Evolutionary conservation across 1,140 invertebrate species (phyloP), one percentile per base, ranked within the genome.

Genomic region (Drosophila auraria): DNA sequence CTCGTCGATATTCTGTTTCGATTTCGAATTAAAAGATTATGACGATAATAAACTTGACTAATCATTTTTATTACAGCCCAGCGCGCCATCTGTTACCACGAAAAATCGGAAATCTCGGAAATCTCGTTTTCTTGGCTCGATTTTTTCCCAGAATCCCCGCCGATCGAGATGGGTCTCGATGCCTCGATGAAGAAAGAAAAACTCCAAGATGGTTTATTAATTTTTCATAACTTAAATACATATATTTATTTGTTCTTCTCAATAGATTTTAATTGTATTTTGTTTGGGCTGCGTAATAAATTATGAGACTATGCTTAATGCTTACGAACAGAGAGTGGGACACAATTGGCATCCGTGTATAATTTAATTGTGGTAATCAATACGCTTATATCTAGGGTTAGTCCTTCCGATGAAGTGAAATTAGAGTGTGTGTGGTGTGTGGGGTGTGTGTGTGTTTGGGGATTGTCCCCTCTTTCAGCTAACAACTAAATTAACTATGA

Each of bases 211-310:
- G 62, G 62, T 71, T 90, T 91, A 90, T 86, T 90, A 90, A 91
- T 90, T 90, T 89, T 90, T 86, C 86, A 90, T 90, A 90, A 91
- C 87, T 90, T 90, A 90, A 90, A 90, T 90, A 90, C 86, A 91
- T 89, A 73, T 83, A 81, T 78, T 75, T 81, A 66, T 73, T 87
- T 49, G 53, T 72, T 77, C 66, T 74, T 65, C 61, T 81, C 78
- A 74, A 68, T 83, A 51, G 60, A 72, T 61, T 65, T 77, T 73
- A 64, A 54, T 71, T 78, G 65, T 65, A 58, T 87, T 87, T 80
- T 54, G 50, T 60, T 50, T 49, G 70, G 59, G 64, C 69, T 78
- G 81, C 75, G 68, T 90, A 89, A 89, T 89, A 89, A 89, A 89
- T 89, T 89, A 89, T 82, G 84, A 75, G 84, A 90, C 83, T 87